Percentiles rank a stretch among this genome's conserved stretches.
Conservation (phyloP, 1,140 invertebrate species). For the Myzus persicae region DNA sequence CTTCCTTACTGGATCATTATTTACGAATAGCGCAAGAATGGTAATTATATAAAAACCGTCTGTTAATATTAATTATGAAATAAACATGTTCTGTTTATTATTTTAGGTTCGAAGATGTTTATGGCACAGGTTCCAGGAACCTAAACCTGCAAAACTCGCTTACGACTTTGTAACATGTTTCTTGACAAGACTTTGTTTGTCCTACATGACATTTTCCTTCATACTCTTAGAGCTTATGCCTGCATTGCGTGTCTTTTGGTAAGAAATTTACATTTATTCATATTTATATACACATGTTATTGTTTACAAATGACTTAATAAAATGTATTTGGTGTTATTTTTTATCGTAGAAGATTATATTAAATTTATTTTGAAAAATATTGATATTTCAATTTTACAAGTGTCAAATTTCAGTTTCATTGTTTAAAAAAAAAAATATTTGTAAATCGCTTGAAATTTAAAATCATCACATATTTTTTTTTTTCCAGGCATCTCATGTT, state of each 20-base stretch:
- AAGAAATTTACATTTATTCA: slow-evolving; percentile 65
- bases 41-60: slow-evolving; percentile 67
- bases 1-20: slow-evolving; percentile 86
- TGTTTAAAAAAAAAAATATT: not conserved
- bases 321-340: not conserved
- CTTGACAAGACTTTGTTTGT: slow-evolving; percentile 81
- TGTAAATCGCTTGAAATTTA: not conserved
- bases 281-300: not conserved
- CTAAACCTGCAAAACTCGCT: slow-evolving; percentile 70
- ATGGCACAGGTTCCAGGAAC: slow-evolving; percentile 78
- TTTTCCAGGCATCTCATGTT: slow-evolving; percentile 44
- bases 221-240: slow-evolving; percentile 83
- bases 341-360: not conserved
- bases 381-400: not conserved
- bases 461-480: not conserved
- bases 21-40: slow-evolving; percentile 82
- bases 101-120: slow-evolving; percentile 75
- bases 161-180: slow-evolving; percentile 83
- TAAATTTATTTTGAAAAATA: not conserved
- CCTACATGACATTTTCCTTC: slow-evolving; percentile 89
- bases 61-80: not conserved
- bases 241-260: slow-evolving; percentile 73
- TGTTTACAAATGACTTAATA: not conserved
- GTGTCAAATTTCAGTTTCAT: not conserved
- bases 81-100: slow-evolving; percentile 59